Base-by-base conservation (phyloP, 2,888 invertebrate genomes). In the Eupithecia vulgata region DNA sequence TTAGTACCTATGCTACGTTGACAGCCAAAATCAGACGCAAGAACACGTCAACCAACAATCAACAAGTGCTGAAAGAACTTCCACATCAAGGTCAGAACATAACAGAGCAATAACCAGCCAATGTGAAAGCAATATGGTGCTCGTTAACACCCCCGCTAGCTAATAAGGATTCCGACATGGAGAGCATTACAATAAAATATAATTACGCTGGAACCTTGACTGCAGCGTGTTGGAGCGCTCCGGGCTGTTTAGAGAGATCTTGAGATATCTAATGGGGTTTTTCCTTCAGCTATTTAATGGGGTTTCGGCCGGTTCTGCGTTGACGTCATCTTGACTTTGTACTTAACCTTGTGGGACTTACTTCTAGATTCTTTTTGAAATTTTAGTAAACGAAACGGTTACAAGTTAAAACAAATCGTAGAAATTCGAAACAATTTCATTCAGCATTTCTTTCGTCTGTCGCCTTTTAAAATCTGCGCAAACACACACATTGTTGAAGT, bases 151-250 rank as follows among this genome's bases (percentile, higher is more conserved):
- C 73, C 68, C 74, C 57, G 72, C 71, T 57, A 64, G 78, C 81
- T 85, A 85, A 86, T 85, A 85, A 82, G 82, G 72, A 87, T 86
- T 82, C 82, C 82, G 78, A 70, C 75, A 80, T 81, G 81, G 59
- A 68, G 77, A 76, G 74, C 72, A 72, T 76, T 70, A 74, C 74
- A 78, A 81, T 83, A 79, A 80, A 81, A 80, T 67, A 75, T 81
- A 77, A 81, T 79, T 75, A 77, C 78, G 69, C 17, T 64, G n/a
- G 68, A n/a, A 78, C 77, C 78, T 77, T 77, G 74, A 65, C 59
- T 68, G 42, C 65, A 40, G 25, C 65, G 15, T 65, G 62, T 70
- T 34, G 45, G 57, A 21, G 57, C 67, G 68, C 71, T 45, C 37
- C n/a, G n/a, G 10, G 17, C 37, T 72, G 62, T 62, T 67, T 40